These are phyloP conservation scores for Diceros bicornis DNA, from an alignment of 2,797 vertebrate genomes.

Conservation along the genomic window DNA sequence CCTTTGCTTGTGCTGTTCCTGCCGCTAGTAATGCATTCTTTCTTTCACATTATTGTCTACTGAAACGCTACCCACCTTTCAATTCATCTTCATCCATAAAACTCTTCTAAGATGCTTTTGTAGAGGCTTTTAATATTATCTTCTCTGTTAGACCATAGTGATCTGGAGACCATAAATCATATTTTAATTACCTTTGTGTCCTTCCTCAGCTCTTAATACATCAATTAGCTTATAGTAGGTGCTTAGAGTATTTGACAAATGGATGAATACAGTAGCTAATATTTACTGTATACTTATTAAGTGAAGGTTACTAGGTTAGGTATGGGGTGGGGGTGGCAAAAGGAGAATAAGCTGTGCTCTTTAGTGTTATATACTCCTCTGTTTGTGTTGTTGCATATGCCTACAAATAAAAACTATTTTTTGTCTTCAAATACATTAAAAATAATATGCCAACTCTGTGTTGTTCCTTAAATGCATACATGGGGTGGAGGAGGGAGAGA, in stretches of 20 bases:
- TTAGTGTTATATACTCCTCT: background rate
- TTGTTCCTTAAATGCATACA: background rate
- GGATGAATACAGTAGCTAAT: background rate
- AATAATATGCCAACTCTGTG: background rate
- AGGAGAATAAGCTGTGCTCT: background rate
- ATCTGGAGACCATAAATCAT: conserved; percentile 54
- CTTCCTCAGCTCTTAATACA: conserved; percentile 31
- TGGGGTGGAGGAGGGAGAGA: background rate
- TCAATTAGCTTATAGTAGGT: conserved; percentile 42
- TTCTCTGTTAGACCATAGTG: background rate
- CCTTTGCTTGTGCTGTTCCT: background rate
- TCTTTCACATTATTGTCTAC: background rate
- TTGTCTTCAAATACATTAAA: background rate
- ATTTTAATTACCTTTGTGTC: conserved; percentile 64
- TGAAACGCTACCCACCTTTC: background rate
- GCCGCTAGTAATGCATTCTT: background rate
- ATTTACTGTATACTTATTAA: background rate
- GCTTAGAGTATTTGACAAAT: conserved; percentile 39
- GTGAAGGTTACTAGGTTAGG: background rate
- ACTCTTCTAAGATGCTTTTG: background rate
- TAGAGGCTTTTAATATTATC: conserved; percentile 31
- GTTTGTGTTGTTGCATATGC: background rate
- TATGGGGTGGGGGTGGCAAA: background rate
- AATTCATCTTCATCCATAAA: background rate
- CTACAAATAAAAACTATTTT: background rate